phyloP scores from a whole-genome alignment of 2,113 vertebrate species.

The Podiceps cristatus region DNA sequence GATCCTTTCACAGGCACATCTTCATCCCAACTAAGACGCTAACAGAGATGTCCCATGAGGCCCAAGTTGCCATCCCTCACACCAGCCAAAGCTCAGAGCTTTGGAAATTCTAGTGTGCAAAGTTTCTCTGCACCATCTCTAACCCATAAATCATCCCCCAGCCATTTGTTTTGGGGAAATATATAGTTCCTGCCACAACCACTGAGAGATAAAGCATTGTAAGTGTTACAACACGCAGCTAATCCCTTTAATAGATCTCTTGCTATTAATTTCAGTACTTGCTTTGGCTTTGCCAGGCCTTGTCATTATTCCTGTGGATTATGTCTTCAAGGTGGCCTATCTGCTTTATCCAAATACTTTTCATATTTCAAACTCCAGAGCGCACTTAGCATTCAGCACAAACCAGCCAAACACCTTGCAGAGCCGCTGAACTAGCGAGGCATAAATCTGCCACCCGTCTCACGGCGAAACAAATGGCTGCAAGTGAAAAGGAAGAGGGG shows the following conservation, averaged over 20 bases:
- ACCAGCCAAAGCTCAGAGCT: background rate
- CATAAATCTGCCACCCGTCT: slow-evolving; percentile 7
- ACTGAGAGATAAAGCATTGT: slow-evolving; percentile 29
- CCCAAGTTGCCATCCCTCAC: background rate
- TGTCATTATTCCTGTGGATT: slow-evolving; percentile 56
- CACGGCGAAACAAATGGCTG: background rate
- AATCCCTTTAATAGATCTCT: slow-evolving; percentile 66
- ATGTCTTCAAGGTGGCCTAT: slow-evolving; percentile 44
- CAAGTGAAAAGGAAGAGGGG: background rate
- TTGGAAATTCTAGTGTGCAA: background rate
- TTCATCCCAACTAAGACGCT: background rate
- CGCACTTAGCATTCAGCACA: background rate
- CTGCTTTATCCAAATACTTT: slow-evolving; percentile 39
- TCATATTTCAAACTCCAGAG: slow-evolving; percentile 25
- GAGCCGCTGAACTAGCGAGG: background rate
- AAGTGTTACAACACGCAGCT: slow-evolving; percentile 20
- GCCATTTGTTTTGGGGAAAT: slow-evolving; percentile 14
- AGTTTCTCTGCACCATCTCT: background rate
- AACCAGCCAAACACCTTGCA: background rate
- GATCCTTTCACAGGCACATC: background rate
- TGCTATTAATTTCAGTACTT: slow-evolving; percentile 54
- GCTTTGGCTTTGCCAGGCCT: slow-evolving; percentile 30
- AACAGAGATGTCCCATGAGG: background rate
- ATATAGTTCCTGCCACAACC: slow-evolving; percentile 32
- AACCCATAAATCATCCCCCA: slow-evolving; percentile 27